These are phyloP conservation scores for Pituophis catenifer DNA, from an alignment of 2,113 vertebrate genomes.

Conservation along the genomic window DNA sequence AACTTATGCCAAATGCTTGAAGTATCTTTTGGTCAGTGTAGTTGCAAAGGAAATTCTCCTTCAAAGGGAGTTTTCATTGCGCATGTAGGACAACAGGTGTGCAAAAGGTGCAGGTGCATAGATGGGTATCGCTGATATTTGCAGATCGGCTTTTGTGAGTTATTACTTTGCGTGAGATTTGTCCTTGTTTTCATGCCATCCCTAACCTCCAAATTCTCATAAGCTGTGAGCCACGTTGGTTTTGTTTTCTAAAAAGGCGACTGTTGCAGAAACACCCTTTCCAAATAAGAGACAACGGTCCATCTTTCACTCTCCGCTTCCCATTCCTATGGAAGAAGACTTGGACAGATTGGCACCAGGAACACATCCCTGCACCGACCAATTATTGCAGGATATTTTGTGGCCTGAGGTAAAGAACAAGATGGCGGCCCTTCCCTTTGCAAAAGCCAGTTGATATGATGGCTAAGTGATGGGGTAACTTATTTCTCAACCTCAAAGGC, in stretches of 20 bases:
- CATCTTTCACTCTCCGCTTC: slow-evolving; percentile 2
- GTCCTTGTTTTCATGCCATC: slow-evolving; percentile 47
- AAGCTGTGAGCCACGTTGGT: slow-evolving; percentile 39
- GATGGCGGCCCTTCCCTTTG: background rate
- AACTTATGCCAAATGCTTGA: background rate
- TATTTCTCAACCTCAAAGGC: background rate
- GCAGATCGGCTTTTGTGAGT: slow-evolving; percentile 54
- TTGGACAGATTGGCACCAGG: slow-evolving; percentile 40
- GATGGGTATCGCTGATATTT: slow-evolving; percentile 40
- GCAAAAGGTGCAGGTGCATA: slow-evolving; percentile 40
- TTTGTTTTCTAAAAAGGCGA: slow-evolving; percentile 46
- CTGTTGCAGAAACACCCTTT: slow-evolving; percentile 36
- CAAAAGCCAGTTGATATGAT: background rate
- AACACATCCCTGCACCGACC: slow-evolving; percentile 59
- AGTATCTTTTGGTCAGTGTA: slow-evolving; percentile 49
- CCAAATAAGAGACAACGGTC: slow-evolving; percentile 19
- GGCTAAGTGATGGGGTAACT: background rate
- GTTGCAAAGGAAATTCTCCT: slow-evolving; percentile 48
- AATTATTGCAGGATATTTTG: slow-evolving; percentile 2
- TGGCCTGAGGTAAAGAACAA: background rate
- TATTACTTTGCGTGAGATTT: slow-evolving; percentile 49
- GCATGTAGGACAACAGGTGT: slow-evolving; percentile 49
- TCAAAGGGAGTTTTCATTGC: slow-evolving; percentile 41
- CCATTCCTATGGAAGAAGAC: slow-evolving; percentile 58
- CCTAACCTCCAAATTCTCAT: slow-evolving; percentile 53